Evolutionary conservation across 2,113 vertebrate genomes (phyloP), one percentile per base, ranked within the genome.

Genomic region (Petroica traversi): DNA sequence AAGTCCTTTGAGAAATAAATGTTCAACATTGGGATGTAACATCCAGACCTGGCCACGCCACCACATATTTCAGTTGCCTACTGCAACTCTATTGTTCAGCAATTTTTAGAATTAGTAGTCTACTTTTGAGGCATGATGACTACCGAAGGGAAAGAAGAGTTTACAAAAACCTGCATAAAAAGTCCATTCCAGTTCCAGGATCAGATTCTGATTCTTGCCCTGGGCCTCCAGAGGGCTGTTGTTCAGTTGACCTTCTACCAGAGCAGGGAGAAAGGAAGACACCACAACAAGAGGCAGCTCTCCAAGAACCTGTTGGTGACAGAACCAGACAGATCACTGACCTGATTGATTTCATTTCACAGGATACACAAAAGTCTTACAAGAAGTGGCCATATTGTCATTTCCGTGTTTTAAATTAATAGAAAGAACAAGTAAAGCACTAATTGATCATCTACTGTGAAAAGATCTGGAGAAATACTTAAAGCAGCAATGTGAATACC

Each of bases 401-500:
- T 82, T 88, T 90, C 71, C 34, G 38, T 41, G 23, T 59, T 96
- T 82, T 51, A 77, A 86, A 83, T 62, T 83, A 88, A 83, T 46
- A 38, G 69, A 68, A 85, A 78, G 68, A 55, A 66, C n/a, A 87
- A 94, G 85, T 85, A 96, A 94, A 94, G 49, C 54, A 75, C 89
- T 73, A 78, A 92, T 59, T 71, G 89, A 86, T 85, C 92, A 92
- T 64, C 54, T 75, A 38, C 73, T 82, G 45, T 95, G 88, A 83
- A 80, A 85, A 86, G 64, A 89, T 31, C 48, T 51, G 22, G 48
- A 94, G 77, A 83, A 95, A 92, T 83, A 89, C 72, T 85, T 91
- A 74, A 68, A 94, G 81, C 40, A 88, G 89, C 77, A 88, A 78
- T 16, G 36, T 86, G 94, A 96, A 94, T 72, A 89, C 66, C 58